Percentiles rank a stretch among this genome's conserved stretches.
These are phyloP conservation scores for Ditylenchus weischeri DNA, from an alignment of 2,888 invertebrate species.

Conservation along the genomic window DNA sequence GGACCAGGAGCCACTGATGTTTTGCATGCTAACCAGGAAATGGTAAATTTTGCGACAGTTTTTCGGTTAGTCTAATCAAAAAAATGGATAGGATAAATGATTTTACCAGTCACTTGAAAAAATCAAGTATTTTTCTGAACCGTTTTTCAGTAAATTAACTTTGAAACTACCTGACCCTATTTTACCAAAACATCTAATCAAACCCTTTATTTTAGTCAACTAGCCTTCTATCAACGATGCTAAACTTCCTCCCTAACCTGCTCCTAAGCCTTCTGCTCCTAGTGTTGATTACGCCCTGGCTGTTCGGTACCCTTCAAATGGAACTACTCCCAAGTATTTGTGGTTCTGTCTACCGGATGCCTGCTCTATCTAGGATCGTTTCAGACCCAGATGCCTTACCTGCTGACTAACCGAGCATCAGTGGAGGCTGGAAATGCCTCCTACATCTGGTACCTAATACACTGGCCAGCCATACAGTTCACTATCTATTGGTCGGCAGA, in stretches of 20 bases:
- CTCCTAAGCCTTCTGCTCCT: neutral
- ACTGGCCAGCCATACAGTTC: slow-evolving; percentile 25
- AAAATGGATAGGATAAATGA: no score
- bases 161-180: no score
- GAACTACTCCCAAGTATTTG: neutral
- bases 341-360: neutral
- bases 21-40: neutral
- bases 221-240: neutral
- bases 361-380: neutral
- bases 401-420: slow-evolving; percentile 12
- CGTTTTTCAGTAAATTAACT: no score
- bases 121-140: no score
- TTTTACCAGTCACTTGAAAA: no score
- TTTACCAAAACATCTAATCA: neutral
- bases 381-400: neutral
- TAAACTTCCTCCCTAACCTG: neutral
- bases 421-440: slow-evolving; percentile 22
- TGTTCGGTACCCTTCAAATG: neutral
- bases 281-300: neutral
- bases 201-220: neutral
- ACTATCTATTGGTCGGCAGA: slow-evolving; percentile 17
- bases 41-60: neutral
- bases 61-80: no score
- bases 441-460: slow-evolving; percentile 21
- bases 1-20: no score